Base-by-base conservation (phyloP, 1,140 invertebrate species). In the Monomorium pharaonis region DNA sequence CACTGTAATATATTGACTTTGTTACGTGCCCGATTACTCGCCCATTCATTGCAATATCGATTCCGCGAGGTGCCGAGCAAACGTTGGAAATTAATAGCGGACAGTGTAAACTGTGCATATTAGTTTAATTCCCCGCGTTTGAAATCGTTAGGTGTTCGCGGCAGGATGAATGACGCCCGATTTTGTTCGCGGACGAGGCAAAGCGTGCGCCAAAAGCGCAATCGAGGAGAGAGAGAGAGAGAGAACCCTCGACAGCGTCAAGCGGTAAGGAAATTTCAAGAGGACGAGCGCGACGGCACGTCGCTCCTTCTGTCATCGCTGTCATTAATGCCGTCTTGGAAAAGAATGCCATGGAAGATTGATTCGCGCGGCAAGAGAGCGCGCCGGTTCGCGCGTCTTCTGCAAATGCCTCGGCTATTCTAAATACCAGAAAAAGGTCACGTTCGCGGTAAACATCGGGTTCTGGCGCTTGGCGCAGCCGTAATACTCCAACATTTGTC, bases 381-480 rank as follows among this genome's bases (percentile, higher is more conserved):
- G 21, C 75, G 56, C 16, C 21, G 16, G 62, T n/a, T n/a, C n/a
- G n/a, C 9, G 76, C 27, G 30, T 65, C 84, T 60, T 65, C 62
- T 21, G 77, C 84, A 77, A 89, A 90, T 89, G 81, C 67, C 89
- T 89, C 70, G 84, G 76, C 58, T 84, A 90, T 90, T 88, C 89
- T 90, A 90, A 90, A 90, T 90, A 90, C 89, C 89, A 90, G 75
- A 90, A 87, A 90, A 90, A 90, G 89, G 89, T 90, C 89, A 90
- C 63, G 88, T 87, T 89, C 88, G 88, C 80, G 67, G 85, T 81
- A 81, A 75, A 51, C 84, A 65, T 65, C n/a, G 67, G 67, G 60
- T 49, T 65, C 27, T 58, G 60, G 54, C 51, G 51, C 27, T 63
- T 44, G 60, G 21, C 18, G 54, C 84, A 44, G 58, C 49, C 63